phyloP scores from a whole-genome alignment of 2,113 vertebrate genomes.

The Corythornis vintsioides region DNA sequence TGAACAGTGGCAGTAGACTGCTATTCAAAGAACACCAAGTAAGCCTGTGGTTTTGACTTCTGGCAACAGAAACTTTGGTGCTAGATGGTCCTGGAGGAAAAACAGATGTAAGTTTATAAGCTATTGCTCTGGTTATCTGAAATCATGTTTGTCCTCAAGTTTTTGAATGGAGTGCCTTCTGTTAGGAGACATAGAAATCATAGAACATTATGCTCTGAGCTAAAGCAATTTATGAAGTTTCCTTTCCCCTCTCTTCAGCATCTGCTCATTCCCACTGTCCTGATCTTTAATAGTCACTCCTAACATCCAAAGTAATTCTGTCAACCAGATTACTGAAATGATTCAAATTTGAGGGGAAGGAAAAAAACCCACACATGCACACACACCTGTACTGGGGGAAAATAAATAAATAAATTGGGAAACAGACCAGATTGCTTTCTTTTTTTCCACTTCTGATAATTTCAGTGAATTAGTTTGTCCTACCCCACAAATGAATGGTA shows the following conservation, averaged over 20 bases:
- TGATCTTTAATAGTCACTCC: background rate
- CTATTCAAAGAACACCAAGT: background rate
- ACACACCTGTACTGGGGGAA: background rate
- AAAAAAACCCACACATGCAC: accelerated
- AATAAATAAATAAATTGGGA: background rate
- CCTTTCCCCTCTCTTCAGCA: background rate
- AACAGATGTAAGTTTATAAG: background rate
- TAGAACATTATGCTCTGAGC: background rate
- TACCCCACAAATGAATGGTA: background rate
- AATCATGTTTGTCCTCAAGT: background rate
- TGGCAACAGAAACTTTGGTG: background rate
- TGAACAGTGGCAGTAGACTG: background rate
- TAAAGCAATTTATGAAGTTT: background rate
- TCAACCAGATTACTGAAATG: background rate
- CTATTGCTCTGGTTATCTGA: background rate
- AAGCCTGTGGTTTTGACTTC: background rate
- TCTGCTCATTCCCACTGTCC: background rate
- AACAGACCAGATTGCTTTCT: background rate
- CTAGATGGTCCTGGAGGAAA: background rate
- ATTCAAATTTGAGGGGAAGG: background rate
- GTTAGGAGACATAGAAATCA: background rate
- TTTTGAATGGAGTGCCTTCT: background rate
- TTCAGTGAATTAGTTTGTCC: background rate
- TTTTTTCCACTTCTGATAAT: background rate
- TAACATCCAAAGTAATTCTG: background rate